phyloP scores from a whole-genome alignment of 1,140 invertebrate genomes.

The Tyrophagus putrescentiae region DNA sequence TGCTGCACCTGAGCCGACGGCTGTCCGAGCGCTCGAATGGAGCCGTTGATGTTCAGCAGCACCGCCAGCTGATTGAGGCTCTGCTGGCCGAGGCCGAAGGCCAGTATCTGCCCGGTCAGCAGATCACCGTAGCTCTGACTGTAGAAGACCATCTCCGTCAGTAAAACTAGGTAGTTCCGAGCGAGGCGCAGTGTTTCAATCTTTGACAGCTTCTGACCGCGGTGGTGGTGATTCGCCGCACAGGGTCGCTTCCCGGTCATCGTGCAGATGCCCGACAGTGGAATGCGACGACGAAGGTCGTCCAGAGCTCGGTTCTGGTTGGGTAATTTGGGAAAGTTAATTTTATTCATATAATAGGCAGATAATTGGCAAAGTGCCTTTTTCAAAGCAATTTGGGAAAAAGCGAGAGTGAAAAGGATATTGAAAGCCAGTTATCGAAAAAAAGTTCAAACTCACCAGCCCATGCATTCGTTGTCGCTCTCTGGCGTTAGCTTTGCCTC shows the following conservation, averaged over 20 bases:
- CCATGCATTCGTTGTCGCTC: slow-evolving; percentile 45
- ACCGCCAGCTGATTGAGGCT: slow-evolving; percentile 5
- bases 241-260: background rate
- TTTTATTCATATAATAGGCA: too few relatives aligned
- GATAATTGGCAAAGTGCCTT: too few relatives aligned
- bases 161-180: slow-evolving; percentile 75
- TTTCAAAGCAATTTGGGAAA: too few relatives aligned
- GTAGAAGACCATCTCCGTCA: slow-evolving; percentile 46
- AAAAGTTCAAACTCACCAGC: too few relatives aligned
- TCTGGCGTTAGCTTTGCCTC: slow-evolving; percentile 35
- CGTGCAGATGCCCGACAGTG: slow-evolving; percentile 46
- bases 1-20: background rate
- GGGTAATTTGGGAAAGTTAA: too few relatives aligned
- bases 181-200: slow-evolving; percentile 81
- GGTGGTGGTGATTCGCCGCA: background rate
- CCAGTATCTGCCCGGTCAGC: slow-evolving; percentile 6
- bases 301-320: slow-evolving; percentile 75
- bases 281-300: slow-evolving; percentile 62
- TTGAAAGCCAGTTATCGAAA: too few relatives aligned
- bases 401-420: too few relatives aligned
- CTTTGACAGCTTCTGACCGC: slow-evolving; percentile 66
- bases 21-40: background rate
- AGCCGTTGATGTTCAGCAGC: background rate
- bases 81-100: slow-evolving; percentile 11
- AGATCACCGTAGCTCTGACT: background rate